These are phyloP conservation scores for Galago senegalensis DNA, from an alignment of 2,797 vertebrate species.

Conservation along the genomic window DNA sequence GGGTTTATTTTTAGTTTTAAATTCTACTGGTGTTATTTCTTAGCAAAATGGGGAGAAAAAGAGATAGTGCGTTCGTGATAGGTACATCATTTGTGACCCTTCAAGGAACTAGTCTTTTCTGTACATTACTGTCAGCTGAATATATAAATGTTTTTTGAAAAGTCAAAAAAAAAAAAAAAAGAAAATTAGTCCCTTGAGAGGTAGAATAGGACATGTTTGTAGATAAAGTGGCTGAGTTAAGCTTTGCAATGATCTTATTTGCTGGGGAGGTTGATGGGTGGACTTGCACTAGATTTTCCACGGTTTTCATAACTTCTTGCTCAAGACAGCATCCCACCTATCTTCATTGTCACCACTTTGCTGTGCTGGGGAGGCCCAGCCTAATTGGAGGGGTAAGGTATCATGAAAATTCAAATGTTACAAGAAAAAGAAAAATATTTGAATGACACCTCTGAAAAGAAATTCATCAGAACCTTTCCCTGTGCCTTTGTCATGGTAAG, in stretches of 20 bases:
- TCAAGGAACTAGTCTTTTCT: constrained; percentile 27
- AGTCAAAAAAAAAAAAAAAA: background rate
- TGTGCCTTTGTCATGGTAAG: background rate
- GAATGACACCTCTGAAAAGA: background rate
- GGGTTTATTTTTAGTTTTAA: constrained; percentile 42
- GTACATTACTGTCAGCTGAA: constrained; percentile 66
- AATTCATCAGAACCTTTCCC: background rate
- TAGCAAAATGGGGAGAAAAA: constrained; percentile 43
- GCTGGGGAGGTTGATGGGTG: background rate
- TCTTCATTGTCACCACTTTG: background rate
- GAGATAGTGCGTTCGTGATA: background rate
- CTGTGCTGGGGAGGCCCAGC: background rate
- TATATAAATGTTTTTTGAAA: constrained; percentile 61
- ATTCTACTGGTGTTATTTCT: constrained; percentile 13
- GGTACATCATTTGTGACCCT: constrained; percentile 36
- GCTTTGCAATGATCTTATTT: background rate
- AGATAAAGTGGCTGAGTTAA: constrained; percentile 17
- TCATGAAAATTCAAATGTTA: background rate
- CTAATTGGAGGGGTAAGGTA: background rate
- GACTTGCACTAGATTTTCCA: background rate
- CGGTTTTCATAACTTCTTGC: background rate
- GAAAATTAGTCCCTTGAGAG: background rate
- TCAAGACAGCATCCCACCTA: background rate
- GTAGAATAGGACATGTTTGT: background rate
- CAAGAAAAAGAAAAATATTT: background rate